Evolutionary conservation across 2,888 invertebrate genomes (phyloP), one percentile per base, ranked within the genome.

Genomic region (Parelbella ahira): DNA sequence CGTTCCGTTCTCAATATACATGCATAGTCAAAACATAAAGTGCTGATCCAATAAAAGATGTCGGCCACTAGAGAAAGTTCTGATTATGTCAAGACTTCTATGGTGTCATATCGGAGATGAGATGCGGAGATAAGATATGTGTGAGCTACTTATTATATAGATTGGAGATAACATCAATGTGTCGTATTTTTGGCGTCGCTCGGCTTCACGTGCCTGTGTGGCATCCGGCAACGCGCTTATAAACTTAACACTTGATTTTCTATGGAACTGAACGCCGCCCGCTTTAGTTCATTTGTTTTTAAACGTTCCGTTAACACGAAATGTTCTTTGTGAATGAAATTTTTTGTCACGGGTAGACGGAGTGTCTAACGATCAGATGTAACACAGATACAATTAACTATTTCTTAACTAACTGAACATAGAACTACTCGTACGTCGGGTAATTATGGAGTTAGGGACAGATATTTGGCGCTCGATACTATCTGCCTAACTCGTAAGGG

Each of bases 141-240:
- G 32, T 32, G 39, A 32, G 41, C 41, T 41, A 41, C 33, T 41
- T 41, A 41, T 33, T 41, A 41, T 41, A 33, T 27, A 41, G 41
- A 41, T 41, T 8, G 6, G 5, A 41, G 33, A 41, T 41, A 41
- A 39, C 15, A 25, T 10, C 25, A 11, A 30, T 24, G 33, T 41
- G 41, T 33, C 41, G 20, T 21, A 41, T 27, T 33, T 38, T 39
- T 32, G 30, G 33, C 33, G 32, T 33, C 27, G 27, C 8, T n/a
- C 32, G 25, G 18, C 13, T 32, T 25, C 32, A 32, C 32, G 32
- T 32, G 25, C 7, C n/a, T n/a, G n/a, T n/a, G n/a, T n/a, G 25
- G 24, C 9, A 24, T 30, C 30, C 24, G 38, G 32, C 10, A 13
- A 27, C 33, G 27, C 32, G 39, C 38, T 37, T 32, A 41, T 25